Base-by-base conservation (phyloP, 2,888 invertebrate species). In the Pterobdella sp. region DNA sequence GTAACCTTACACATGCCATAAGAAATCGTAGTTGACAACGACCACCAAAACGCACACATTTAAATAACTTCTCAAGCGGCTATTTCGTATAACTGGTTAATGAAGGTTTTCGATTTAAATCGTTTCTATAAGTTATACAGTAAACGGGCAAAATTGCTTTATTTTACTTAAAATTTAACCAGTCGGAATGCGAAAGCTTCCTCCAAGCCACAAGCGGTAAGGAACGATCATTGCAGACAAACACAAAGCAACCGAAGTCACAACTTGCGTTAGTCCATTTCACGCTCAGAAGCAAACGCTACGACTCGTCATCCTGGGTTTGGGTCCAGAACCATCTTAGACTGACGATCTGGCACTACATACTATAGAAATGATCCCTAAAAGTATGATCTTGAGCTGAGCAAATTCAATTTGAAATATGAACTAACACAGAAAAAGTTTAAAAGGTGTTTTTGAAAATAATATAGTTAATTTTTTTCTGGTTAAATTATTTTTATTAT, bases 281-380 rank as follows among this genome's bases (percentile, higher is more conserved):
- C 49, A 42, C 49, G 49, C 49, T 42, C 49, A 42, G 49, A 42
- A 22, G 49, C 49, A 42, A 42, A 42, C 49, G 49, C 49, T 22
- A 42, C 49, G 10, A 42, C 49, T 42, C 49, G 49, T 42, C 49
- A 42, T 42, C 49, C 49, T 42, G 49, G 49, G 10, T 42, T 42
- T 42, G 49, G 49, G 49, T 42, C 49, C 49, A 42, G 49, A 42
- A 42, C 22, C 49, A 42, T 7, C 22, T 42, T 42, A 14, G 49
- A 42, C 49, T 42, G 49, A 42, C 49, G 49, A 42, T 42, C 49
- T 42, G 49, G 49, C 49, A 42, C 49, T 42, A 22, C 49, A 42
- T 42, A 42, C 49, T 42, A 42, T 42, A 42, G 49, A 42, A 42
- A 42, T 42, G 49, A 42, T 42, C 49, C 49, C 49, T 42, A 42